Evolutionary conservation across 1,140 invertebrate species (phyloP), one percentile per base, ranked within the genome.

Genomic region (Phortica variegata): DNA sequence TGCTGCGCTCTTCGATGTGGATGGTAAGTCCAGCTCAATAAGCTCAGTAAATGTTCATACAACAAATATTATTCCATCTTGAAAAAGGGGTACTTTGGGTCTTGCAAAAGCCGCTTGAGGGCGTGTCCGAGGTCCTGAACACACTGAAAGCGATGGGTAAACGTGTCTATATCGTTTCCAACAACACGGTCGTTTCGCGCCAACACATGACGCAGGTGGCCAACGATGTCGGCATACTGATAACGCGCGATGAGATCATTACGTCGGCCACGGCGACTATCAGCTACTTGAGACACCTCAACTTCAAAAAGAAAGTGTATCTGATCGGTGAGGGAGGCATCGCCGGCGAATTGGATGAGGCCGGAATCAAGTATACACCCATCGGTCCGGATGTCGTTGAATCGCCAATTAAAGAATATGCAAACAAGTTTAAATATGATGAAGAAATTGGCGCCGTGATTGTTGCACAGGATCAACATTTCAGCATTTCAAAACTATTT

Each of bases 1-100:
- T 32, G 43, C 52, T 13, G 41, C 68, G 6, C 43, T 68, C n/a
- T 63, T 32, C 21, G 63, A 69, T 58, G 60, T 49, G 0, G 63
- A 69, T 16, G 63, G 63, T 4, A 26, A 26, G 23, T 26, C n/a
- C n/a, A n/a, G n/a, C n/a, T n/a, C n/a, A n/a, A n/a, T n/a, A n/a
- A n/a, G n/a, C n/a, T n/a, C n/a, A n/a, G n/a, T n/a, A n/a, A n/a
- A n/a, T n/a, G n/a, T n/a, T n/a, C n/a, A n/a, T n/a, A n/a, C n/a
- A n/a, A n/a, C n/a, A n/a, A n/a, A n/a, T n/a, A n/a, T n/a, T 26
- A 26, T 26, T 5, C 23, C 23, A 26, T 26, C 23, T 26, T 6
- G 5, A 10, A 5, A 26, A 26, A 26, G 23, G 23, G 5, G 63
- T 68, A 2, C 40, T 68, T 4, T 68, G 63, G 63, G 36, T 56